Evolutionary conservation across 2,113 vertebrate species (phyloP), one percentile per base, ranked within the genome.

Genomic region (Silurus asotus): DNA sequence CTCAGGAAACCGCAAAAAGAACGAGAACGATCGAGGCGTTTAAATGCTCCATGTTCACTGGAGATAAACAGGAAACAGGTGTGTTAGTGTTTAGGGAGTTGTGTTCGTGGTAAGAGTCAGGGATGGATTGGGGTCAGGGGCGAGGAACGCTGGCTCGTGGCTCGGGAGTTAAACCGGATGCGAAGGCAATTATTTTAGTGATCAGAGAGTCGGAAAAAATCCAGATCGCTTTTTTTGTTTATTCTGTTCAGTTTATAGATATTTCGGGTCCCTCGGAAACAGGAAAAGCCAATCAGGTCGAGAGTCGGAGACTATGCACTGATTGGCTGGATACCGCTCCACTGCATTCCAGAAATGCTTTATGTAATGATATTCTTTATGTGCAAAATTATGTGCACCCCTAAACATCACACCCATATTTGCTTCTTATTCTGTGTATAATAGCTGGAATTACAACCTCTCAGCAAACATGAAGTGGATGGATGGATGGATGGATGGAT

Each of bases 51-150:
- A 81, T 64, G 79, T 62, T 81, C 61, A 64, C 79, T 64, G 3
- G 9, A 49, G 79, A 81, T 81, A 81, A 81, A 81, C 79, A 81
- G 79, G 79, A 81, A 81, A 51, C 79, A 81, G 79, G 59, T 81
- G 79, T 65, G 45, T 64, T 65, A 81, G 59, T 65, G 45, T 49
- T 65, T 65, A 81, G 61, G 61, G 61, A 65, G 45, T n/a, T 81
- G 7, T 8, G 59, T 25, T 59, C 1, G 45, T 5, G 56, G 1
- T 37, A 23, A 49, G 23, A 58, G 8, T 61, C 37, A 15, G 59
- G 79, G 58, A 8, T 62, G 37, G 55, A 45, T 10, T 19, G 15
- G 77, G 55, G 25, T 59, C n/a, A 79, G 77, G 55, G 37, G 0
- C 37, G n/a, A 37, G 72, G 75, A 56, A 53, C 13, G 10, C 14